Base-by-base conservation (phyloP, 2,888 invertebrate species). In the Emmelina monodactyla region DNA sequence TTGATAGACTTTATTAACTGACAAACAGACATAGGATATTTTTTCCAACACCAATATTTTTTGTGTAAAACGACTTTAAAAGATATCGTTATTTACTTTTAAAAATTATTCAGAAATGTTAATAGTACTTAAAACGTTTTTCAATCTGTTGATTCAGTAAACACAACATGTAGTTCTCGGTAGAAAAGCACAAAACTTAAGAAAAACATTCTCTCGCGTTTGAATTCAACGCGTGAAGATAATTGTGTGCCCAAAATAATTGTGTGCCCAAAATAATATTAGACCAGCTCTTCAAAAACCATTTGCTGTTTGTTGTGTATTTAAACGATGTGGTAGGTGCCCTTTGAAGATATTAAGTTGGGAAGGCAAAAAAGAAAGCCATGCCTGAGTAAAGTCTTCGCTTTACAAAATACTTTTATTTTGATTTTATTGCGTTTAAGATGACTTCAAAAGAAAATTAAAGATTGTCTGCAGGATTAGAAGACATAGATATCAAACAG, bases 241-340 rank as follows among this genome's bases (percentile, higher is more conserved):
- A 60, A 62, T 67, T 25, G 63, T 64, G 66, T 65, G 69, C 71
- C n/a, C 64, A 70, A 72, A 70, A 71, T 62, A 60, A 65, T 71
- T 72, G 64, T 72, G 62, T 53, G 59, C 62, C 64, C 67, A 55
- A 68, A 72, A 78, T 69, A 79, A 78, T 76, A 76, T 79, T 79
- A 64, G 49, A 52, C 45, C 54, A 61, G 62, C 73, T 66, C 72
- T 75, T 51, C 50, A 71, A 68, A 73, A 71, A 61, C 71, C 71
- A 73, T 73, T 75, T 73, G 56, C 59, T 25, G 60, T 62, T 58
- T 70, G 64, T 70, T 68, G 58, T 71, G 59, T 58, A 49, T 70
- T 66, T 61, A 57, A 59, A 51, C 53, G 48, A 46, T 40, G 49
- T 10, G 25, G 25, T 10, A 19, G 25, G 11, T 25, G 3, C 25